These are phyloP conservation scores for Nothocercus julius DNA, from an alignment of 2,113 vertebrate genomes.

Conservation along the genomic window DNA sequence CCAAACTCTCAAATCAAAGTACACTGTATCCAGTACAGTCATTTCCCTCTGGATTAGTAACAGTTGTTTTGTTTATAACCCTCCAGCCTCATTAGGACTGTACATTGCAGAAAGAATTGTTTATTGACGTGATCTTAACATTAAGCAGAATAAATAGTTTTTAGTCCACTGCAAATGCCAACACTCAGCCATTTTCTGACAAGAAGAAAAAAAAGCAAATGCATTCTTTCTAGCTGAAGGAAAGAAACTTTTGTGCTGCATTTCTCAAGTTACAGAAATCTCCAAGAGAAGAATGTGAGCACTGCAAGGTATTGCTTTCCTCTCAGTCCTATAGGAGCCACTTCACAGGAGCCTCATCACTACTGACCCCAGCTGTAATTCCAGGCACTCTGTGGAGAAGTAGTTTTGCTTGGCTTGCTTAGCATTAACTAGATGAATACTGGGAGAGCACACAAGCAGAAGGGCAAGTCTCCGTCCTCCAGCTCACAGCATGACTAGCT, in stretches of 20 bases:
- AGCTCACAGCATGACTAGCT: background rate
- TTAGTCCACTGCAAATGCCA: background rate
- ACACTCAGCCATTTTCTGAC: background rate
- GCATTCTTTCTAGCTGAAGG: background rate
- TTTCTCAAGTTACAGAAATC: background rate
- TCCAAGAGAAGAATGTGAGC: background rate
- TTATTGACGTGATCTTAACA: background rate
- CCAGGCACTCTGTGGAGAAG: background rate
- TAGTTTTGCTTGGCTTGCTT: background rate
- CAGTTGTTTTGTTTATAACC: background rate
- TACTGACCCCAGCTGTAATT: background rate
- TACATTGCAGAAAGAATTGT: background rate
- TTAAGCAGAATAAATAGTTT: background rate
- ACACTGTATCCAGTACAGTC: background rate
- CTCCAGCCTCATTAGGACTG: background rate
- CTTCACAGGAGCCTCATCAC: background rate
- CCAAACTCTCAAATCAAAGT: background rate
- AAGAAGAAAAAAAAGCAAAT: background rate
- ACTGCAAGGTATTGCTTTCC: background rate
- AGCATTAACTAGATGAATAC: background rate
- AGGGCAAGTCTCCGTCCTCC: background rate
- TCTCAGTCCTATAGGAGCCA: background rate
- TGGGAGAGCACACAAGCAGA: background rate
- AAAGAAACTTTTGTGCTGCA: background rate
- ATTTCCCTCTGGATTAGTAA: background rate